Evolutionary conservation across 2,113 vertebrate species (phyloP).

Genomic region (Nymphicus hollandicus): DNA sequence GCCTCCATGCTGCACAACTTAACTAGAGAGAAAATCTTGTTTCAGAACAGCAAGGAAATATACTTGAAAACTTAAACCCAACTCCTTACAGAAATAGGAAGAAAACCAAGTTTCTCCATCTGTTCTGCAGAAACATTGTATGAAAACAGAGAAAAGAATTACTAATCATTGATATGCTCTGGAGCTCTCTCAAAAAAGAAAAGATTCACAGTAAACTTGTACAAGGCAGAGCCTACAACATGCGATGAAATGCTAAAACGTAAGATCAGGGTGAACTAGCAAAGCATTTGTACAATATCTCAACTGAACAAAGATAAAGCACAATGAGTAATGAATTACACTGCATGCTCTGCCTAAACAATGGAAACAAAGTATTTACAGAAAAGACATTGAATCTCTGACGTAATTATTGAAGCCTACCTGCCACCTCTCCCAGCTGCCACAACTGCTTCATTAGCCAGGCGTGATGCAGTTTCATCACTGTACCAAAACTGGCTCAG

Average conservation of each 20-base stretch:
- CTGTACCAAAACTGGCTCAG: constrained; percentile 99
- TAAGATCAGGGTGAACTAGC: neutral
- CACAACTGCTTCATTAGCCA: constrained; percentile 82
- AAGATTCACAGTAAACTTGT: neutral
- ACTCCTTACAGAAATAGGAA: neutral
- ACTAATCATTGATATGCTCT: neutral
- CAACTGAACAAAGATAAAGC: neutral
- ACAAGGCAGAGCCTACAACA: neutral
- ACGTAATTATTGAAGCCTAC: constrained; percentile 62
- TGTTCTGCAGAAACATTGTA: neutral
- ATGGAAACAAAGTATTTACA: neutral
- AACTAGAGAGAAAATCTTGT: neutral
- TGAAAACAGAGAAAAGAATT: neutral
- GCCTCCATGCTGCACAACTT: neutral
- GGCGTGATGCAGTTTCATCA: constrained; percentile 79
- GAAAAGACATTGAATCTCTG: neutral
- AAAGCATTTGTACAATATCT: neutral
- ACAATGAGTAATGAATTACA: neutral
- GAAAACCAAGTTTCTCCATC: neutral
- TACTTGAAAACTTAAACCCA: neutral
- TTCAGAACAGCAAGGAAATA: neutral
- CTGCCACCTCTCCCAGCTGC: constrained; percentile 86
- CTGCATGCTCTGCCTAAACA: neutral
- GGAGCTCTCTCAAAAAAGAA: neutral
- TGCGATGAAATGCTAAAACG: neutral